These are phyloP conservation scores for Ctenopoma multispine DNA, from an alignment of 2,797 vertebrate genomes.

Conservation along the genomic window DNA sequence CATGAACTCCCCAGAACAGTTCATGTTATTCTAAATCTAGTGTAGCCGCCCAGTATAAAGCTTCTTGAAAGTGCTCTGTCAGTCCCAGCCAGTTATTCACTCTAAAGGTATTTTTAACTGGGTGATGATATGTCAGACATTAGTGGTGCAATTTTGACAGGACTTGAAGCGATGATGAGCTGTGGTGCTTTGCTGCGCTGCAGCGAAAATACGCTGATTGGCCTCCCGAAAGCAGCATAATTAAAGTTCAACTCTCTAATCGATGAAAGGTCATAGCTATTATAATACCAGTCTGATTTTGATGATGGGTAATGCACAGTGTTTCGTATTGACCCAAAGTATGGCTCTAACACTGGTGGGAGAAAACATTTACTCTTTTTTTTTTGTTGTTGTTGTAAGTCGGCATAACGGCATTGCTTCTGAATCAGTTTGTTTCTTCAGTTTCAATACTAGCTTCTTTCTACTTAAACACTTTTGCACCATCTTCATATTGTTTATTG, in stretches of 20 bases:
- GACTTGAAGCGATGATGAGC: constrained; percentile 17
- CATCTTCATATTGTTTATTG: neutral
- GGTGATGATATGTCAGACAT: constrained; percentile 2
- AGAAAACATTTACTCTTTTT: neutral
- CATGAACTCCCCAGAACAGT: neutral
- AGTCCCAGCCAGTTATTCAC: neutral
- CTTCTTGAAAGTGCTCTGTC: neutral
- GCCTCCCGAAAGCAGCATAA: constrained; percentile 33
- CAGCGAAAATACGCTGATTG: constrained; percentile 38
- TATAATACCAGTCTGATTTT: constrained; percentile 35
- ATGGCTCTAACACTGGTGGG: neutral
- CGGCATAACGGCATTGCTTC: neutral
- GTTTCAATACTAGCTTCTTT: neutral
- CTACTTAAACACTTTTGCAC: too few relatives aligned
- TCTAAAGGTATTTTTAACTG: constrained; percentile 7
- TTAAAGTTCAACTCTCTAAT: constrained; percentile 61
- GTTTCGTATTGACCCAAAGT: constrained; percentile 10
- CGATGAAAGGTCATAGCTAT: constrained; percentile 36
- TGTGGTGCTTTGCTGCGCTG: constrained; percentile 19
- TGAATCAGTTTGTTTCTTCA: neutral
- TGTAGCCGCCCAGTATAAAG: neutral
- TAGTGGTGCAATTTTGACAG: constrained; percentile 7
- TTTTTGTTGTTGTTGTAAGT: neutral
- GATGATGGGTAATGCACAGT: neutral
- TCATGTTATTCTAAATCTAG: neutral